A percentile compares a stretch with the other conserved stretches of the same genome.
Evolutionary conservation across 2,797 vertebrate genomes (phyloP).

Genomic region (Micropoecilia bifurca): DNA sequence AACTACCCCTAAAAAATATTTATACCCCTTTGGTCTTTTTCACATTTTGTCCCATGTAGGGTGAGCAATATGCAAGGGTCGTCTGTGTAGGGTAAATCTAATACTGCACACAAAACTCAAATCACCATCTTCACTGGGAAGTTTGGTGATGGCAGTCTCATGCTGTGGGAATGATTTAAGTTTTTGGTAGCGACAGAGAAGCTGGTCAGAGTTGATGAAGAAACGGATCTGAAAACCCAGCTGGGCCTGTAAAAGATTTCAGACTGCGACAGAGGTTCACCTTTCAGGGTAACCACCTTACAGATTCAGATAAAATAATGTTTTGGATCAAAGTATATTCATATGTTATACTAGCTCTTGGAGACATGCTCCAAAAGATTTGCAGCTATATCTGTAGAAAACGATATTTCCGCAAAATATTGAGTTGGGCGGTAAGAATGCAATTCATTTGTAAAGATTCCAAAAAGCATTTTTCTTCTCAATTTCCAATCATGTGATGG

Average conservation of each 20-base stretch:
- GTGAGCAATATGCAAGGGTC: not conserved
- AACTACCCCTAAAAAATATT: not conserved
- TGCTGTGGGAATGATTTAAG: not conserved
- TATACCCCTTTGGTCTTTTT: not conserved
- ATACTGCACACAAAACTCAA: not conserved
- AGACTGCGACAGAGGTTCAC: not conserved
- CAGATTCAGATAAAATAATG: not conserved
- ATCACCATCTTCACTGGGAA: not conserved
- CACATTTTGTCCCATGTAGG: not conserved
- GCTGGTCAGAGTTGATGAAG: not conserved
- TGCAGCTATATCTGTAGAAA: not conserved
- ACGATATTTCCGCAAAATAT: not conserved
- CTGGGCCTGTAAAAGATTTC: not conserved
- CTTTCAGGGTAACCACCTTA: not conserved
- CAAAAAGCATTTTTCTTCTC: not conserved
- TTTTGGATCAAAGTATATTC: not conserved
- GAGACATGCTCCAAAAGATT: not conserved
- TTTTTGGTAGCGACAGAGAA: not conserved
- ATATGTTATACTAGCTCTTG: not conserved
- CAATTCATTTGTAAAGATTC: not conserved
- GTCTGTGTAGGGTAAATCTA: not conserved
- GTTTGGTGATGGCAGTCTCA: not conserved
- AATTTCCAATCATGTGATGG: not conserved
- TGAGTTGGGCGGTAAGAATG: not conserved
- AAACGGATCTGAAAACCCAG: not conserved